These are phyloP conservation scores for Emys orbicularis DNA, from an alignment of 2,797 vertebrate species.

Conservation along the genomic window DNA sequence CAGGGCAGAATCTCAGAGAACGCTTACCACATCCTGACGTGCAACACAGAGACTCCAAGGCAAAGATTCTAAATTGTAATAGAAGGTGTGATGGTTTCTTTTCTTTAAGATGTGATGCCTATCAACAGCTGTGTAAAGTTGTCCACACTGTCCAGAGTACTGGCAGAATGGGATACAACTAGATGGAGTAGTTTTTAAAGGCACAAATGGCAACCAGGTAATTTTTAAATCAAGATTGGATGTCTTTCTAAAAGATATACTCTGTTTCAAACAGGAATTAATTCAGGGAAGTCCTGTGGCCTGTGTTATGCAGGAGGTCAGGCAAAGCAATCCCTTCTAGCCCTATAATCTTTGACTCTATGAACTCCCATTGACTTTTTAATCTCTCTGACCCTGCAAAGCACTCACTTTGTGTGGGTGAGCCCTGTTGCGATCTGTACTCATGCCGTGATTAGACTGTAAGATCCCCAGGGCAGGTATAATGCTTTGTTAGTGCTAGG, in stretches of 20 bases:
- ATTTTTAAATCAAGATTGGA: background rate
- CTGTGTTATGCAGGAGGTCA: background rate
- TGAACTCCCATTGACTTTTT: background rate
- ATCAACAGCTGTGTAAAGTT: background rate
- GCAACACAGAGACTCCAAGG: background rate
- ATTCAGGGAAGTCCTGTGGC: background rate
- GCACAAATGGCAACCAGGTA: background rate
- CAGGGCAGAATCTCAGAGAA: background rate
- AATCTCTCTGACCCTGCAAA: background rate
- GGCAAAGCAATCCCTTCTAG: background rate
- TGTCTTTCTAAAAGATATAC: background rate
- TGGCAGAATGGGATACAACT: background rate
- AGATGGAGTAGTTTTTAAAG: background rate
- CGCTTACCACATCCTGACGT: background rate
- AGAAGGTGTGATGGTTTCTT: background rate
- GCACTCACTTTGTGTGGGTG: background rate
- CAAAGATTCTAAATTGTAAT: fast-evolving
- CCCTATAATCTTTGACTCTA: background rate
- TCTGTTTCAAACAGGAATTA: background rate
- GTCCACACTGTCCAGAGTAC: background rate
- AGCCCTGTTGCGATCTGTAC: background rate
- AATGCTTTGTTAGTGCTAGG: background rate
- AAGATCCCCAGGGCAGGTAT: background rate
- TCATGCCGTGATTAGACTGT: background rate
- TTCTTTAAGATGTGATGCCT: background rate